Conservation (phyloP, 30 jellyfish, hydroid and myxozoan species). For the Rhopilema esculentum region DNA sequence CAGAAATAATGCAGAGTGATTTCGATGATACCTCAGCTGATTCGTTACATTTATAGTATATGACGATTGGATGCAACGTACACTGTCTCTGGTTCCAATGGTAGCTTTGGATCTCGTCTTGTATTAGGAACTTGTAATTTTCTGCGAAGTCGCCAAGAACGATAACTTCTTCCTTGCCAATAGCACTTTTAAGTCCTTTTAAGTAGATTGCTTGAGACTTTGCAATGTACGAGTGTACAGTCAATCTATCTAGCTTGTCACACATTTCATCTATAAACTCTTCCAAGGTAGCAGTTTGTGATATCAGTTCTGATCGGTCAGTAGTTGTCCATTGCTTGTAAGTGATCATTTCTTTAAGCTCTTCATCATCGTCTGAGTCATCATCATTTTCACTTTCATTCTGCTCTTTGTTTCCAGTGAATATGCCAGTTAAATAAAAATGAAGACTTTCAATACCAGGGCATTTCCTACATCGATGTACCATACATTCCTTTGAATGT, state of each 20-base stretch:
- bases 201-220: constrained; percentile 20
- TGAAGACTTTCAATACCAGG: constrained; percentile 30
- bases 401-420: not conserved
- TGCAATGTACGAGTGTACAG: constrained; percentile 14
- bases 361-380: constrained; percentile 1
- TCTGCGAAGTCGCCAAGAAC: constrained; percentile 30
- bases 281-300: constrained; percentile 15
- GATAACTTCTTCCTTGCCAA: not conserved
- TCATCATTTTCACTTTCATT: constrained; percentile 7
- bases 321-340: constrained; percentile 31
- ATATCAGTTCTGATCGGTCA: constrained; percentile 21
- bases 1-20: constrained; percentile 64
- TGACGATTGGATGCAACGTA: constrained; percentile 7
- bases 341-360: not conserved
- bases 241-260: constrained; percentile 1
- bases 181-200: constrained; percentile 1
- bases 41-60: constrained; percentile 14
- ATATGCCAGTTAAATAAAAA: not conserved
- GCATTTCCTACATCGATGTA: constrained; percentile 65
- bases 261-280: constrained; percentile 1
- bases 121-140: not conserved
- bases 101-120: constrained; percentile 39
- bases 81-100: constrained; percentile 31
- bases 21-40: not conserved
- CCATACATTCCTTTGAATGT: no score